A percentile compares a stretch with the other conserved stretches of the same genome.
These are phyloP conservation scores for Metallyticus violacea DNA, from an alignment of 2,888 invertebrate species.

Conservation along the genomic window DNA sequence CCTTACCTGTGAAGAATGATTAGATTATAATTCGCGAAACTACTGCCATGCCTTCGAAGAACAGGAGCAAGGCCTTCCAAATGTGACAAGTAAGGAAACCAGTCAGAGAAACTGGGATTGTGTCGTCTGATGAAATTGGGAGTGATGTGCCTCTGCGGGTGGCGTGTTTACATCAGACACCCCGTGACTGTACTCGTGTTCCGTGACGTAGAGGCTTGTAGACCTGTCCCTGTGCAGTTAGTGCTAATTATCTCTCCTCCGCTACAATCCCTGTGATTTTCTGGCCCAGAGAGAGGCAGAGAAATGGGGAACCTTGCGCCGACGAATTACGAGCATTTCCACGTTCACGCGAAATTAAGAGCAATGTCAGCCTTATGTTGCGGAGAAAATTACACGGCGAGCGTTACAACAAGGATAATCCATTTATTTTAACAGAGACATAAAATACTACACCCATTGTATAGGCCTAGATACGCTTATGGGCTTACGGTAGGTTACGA, in stretches of 20 bases:
- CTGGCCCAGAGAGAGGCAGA: not conserved
- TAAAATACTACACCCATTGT: not conserved
- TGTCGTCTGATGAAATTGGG: not conserved
- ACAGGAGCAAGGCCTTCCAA: not conserved
- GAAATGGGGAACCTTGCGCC: not conserved
- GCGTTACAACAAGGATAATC: not conserved
- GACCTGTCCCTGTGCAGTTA: not conserved
- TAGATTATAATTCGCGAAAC: not conserved
- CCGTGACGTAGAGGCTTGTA: not conserved
- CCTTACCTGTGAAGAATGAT: too few species aligned
- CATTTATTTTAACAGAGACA: not conserved
- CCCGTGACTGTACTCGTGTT: not conserved
- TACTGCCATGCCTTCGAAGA: not conserved
- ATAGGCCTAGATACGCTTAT: not conserved
- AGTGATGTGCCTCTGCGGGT: not conserved
- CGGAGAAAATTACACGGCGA: not conserved
- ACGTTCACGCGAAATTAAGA: not conserved
- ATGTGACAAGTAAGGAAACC: not conserved
- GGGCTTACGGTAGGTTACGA: not conserved
- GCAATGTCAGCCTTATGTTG: not conserved
- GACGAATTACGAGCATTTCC: not conserved
- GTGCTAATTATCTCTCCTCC: not conserved
- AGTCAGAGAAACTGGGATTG: too few species aligned
- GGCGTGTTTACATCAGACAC: not conserved
- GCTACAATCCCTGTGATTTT: not conserved